Evolutionary conservation across 2,888 invertebrate genomes (phyloP).

Genomic region (Mythimna lalbum): DNA sequence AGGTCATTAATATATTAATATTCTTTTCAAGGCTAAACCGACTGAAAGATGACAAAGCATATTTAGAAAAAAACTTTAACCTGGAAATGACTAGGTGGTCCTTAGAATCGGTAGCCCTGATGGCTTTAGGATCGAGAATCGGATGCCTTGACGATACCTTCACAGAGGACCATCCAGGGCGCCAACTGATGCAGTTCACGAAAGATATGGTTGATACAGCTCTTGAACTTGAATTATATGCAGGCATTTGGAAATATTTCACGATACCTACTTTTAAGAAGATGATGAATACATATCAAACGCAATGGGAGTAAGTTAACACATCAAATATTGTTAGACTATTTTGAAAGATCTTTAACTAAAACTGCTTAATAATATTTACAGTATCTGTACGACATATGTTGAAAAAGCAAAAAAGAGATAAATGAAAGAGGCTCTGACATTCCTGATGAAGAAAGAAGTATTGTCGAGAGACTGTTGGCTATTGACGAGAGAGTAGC

Average conservation of each 20-base stretch:
- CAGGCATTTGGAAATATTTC: slow-evolving; percentile 78
- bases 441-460: slow-evolving; percentile 87
- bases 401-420: slow-evolving; percentile 76
- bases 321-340: neutral
- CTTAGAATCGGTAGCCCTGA: slow-evolving; percentile 89
- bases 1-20: neutral
- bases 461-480: slow-evolving; percentile 92
- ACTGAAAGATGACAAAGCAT: slow-evolving; percentile 72
- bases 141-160: slow-evolving; percentile 79
- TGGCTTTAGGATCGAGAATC: slow-evolving; percentile 81
- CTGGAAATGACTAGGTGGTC: slow-evolving; percentile 92
- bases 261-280: slow-evolving; percentile 79
- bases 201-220: slow-evolving; percentile 76
- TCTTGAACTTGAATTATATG: slow-evolving; percentile 75
- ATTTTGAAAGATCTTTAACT: neutral
- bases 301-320: slow-evolving; percentile 83
- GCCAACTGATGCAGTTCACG: slow-evolving; percentile 75
- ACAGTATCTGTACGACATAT: slow-evolving; percentile 78
- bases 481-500: slow-evolving; percentile 91
- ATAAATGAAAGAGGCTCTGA: slow-evolving; percentile 75
- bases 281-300: slow-evolving; percentile 77
- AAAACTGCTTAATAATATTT: slow-evolving; percentile 46
- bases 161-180: slow-evolving; percentile 76
- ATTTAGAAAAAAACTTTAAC: slow-evolving; percentile 83
- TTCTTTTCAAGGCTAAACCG: slow-evolving; percentile 76